These are phyloP conservation scores for Aproaerema taeniolella DNA, from an alignment of 2,888 invertebrate genomes.

Conservation along the genomic window DNA sequence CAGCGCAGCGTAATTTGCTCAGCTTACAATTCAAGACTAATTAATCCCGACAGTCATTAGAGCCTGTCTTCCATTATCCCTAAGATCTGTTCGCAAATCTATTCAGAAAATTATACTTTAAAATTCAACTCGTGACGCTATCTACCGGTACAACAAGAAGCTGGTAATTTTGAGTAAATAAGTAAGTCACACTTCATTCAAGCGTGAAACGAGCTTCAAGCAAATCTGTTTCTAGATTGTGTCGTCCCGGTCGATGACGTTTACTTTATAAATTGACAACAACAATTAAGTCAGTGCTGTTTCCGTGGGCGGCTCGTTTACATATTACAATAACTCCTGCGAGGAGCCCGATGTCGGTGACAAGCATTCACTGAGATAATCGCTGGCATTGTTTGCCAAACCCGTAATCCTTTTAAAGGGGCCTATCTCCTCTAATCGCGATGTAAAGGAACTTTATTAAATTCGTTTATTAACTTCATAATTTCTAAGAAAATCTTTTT, in stretches of 20 bases:
- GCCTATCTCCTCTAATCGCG: conserved; percentile 49
- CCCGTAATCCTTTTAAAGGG: conserved; percentile 59
- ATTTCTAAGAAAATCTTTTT: background rate
- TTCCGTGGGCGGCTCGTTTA: conserved; percentile 45
- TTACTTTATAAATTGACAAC: conserved; percentile 40
- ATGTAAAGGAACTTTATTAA: conserved; percentile 56
- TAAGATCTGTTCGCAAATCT: conserved; percentile 5
- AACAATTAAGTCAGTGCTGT: conserved; percentile 41
- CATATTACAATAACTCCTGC: conserved; percentile 54
- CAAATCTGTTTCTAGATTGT: background rate
- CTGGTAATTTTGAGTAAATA: too few relatives aligned
- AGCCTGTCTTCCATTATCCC: conserved; percentile 3
- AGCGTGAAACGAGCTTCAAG: background rate
- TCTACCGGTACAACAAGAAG: too few relatives aligned
- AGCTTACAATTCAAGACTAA: conserved; percentile 4
- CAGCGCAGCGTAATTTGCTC: background rate
- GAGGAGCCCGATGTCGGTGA: conserved; percentile 44
- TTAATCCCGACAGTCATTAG: conserved; percentile 3
- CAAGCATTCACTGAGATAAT: conserved; percentile 62
- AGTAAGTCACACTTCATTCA: background rate
- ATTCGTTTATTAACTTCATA: conserved; percentile 39
- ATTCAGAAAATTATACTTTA: conserved; percentile 5
- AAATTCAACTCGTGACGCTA: conserved; percentile 1
- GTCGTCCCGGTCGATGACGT: conserved; percentile 19
- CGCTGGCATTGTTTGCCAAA: conserved; percentile 55